These are phyloP conservation scores for Oceanodroma tethys DNA, from an alignment of 2,113 vertebrate species.

Conservation along the genomic window DNA sequence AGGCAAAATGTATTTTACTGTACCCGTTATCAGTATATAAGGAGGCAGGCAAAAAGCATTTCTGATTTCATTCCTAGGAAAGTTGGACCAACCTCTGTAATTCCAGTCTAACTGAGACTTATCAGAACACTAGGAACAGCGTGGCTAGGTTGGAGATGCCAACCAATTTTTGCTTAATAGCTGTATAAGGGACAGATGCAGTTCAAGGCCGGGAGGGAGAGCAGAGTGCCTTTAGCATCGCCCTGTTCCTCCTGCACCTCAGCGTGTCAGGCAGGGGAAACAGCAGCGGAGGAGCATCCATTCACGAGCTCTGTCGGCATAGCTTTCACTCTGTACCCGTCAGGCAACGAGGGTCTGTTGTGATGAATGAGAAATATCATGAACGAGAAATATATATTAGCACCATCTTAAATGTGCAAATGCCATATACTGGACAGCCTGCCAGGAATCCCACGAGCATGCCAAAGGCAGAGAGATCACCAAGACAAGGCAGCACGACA, in stretches of 20 bases:
- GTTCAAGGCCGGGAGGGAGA: neutral
- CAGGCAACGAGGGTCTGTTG: neutral
- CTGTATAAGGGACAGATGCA: neutral
- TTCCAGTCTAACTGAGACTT: neutral
- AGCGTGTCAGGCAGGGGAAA: rapidly evolving
- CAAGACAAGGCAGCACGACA: rapidly evolving
- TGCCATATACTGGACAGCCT: rapidly evolving
- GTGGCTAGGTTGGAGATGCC: neutral
- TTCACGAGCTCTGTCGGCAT: rapidly evolving
- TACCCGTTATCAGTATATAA: neutral
- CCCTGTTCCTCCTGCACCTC: neutral
- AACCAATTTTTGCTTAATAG: neutral
- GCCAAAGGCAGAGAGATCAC: neutral
- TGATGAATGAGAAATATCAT: neutral
- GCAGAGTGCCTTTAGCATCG: neutral
- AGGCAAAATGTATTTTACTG: neutral
- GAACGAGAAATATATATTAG: neutral
- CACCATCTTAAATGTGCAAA: rapidly evolving
- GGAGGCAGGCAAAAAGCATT: neutral
- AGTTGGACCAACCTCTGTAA: neutral
- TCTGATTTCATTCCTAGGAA: neutral
- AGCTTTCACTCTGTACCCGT: neutral
- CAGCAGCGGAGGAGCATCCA: rapidly evolving
- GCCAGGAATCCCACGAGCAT: neutral
- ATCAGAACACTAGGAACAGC: neutral